Base-by-base conservation (phyloP, 1,140 invertebrate species). In the Neodiprion fabricii region DNA sequence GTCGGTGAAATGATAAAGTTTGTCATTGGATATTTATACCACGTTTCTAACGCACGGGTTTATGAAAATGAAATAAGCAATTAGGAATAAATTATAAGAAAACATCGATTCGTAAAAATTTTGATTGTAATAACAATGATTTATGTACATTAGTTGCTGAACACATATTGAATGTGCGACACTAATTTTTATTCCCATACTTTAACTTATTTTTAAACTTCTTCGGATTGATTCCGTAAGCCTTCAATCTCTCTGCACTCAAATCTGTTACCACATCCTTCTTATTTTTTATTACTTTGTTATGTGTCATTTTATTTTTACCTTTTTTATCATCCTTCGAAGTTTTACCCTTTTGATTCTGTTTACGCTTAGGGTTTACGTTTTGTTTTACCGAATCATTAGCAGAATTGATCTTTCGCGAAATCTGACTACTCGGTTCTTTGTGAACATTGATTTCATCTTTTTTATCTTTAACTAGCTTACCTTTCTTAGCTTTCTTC, bases 161-260 rank as follows among this genome's bases (percentile, higher is more conserved):
- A 61, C 11, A 9, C 7, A 61, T 61, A 14, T 17, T 5, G 11
- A 17, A 61, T 61, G 11, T 0, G 53, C 4, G 9, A 61, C 11
- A 61, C 9, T 17, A 61, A 14, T 61, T 61, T 61, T 84, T 82
- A 48, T 86, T 89, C n/a, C 87, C 84, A 78, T 91, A 92, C 81
- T 91, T 92, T 7, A 91, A 75, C 81, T 91, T 92, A 79, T 92
- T 93, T 84, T 92, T 94, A 74, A 93, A 96, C 83, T 97, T 97
- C 78, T 96, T 96, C 1, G 96, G 96, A 91, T 98, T 97, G 66
- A 98, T 92, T 75, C 96, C 97, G 87, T 96, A 99, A 0, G 95
- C 96, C 83, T 93, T 91, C 1, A 98, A 86, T 76, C 97, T 91
- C 75, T 95, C 92, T 86, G 96, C 93, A 69, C 93, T 92, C 47